These are phyloP conservation scores for Oreochromis grahami DNA, from an alignment of 2,797 vertebrate species.

Conservation along the genomic window DNA sequence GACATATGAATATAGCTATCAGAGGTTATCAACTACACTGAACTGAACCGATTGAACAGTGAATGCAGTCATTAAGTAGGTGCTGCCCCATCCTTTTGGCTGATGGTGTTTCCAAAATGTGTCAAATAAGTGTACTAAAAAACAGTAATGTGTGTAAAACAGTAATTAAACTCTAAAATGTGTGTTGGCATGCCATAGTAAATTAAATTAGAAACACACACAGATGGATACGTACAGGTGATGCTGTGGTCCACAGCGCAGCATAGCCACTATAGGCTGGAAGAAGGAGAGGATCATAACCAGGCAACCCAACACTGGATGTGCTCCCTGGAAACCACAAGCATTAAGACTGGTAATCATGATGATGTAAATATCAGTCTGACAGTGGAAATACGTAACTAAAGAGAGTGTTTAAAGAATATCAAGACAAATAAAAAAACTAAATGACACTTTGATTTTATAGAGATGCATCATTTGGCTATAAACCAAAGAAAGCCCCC, in stretches of 20 bases:
- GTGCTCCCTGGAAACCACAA: constrained; percentile 55
- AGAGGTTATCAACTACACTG: neutral
- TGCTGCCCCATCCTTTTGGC: rapidly evolving
- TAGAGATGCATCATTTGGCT: neutral
- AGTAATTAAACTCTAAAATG: neutral
- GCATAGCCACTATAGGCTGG: constrained; percentile 50
- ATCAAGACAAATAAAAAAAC: rapidly evolving
- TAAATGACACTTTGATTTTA: rapidly evolving
- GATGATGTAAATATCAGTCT: neutral
- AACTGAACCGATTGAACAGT: neutral
- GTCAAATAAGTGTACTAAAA: neutral
- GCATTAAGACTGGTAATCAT: neutral
- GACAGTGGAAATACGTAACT: rapidly evolving
- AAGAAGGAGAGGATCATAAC: constrained; percentile 62
- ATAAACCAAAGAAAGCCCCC: neutral
- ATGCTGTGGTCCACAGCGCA: constrained; percentile 70
- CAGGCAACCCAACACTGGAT: constrained; percentile 65
- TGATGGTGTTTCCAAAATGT: neutral
- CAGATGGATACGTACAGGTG: constrained; percentile 49
- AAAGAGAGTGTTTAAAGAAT: neutral
- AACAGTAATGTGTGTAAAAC: neutral
- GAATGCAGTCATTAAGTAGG: neutral
- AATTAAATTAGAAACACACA: neutral
- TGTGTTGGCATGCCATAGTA: neutral
- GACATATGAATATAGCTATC: neutral